phyloP scores from a whole-genome alignment of 2,888 invertebrate genomes.

The Diarsia brunnea region DNA sequence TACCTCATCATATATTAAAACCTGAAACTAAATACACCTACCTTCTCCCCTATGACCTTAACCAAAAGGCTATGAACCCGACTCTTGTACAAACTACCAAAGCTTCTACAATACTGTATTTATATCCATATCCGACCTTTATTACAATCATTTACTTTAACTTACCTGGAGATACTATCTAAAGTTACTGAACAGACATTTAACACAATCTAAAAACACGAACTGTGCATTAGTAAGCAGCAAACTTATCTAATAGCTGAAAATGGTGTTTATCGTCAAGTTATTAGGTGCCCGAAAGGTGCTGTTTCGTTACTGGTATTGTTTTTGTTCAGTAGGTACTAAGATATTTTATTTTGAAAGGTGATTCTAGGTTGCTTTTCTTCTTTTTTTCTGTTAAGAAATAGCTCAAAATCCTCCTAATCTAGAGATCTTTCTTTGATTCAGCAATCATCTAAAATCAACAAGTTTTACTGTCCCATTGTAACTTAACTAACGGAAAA shows the following conservation, averaged over 20 bases:
- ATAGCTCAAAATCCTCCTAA: neutral
- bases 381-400: neutral
- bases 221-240: slow-evolving; percentile 60
- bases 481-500: too few species aligned
- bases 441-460: too few species aligned
- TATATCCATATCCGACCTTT: slow-evolving; percentile 34
- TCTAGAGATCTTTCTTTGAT: too few species aligned
- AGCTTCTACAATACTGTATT: slow-evolving; percentile 31
- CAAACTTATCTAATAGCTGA: slow-evolving; percentile 54
- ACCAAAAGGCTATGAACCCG: slow-evolving; percentile 5
- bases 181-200: slow-evolving; percentile 56
- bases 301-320: neutral
- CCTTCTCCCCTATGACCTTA: neutral
- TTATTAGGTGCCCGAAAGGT: slow-evolving; percentile 13
- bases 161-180: slow-evolving; percentile 49
- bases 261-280: slow-evolving; percentile 37
- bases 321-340: neutral
- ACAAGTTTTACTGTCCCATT: too few species aligned
- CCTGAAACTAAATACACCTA: neutral
- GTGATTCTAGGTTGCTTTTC: neutral
- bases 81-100: slow-evolving; percentile 7
- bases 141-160: slow-evolving; percentile 49
- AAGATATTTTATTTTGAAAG: neutral
- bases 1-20: neutral
- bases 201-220: slow-evolving; percentile 64